Evolutionary conservation across 2,113 vertebrate genomes (phyloP).

Genomic region (Tyto alba): DNA sequence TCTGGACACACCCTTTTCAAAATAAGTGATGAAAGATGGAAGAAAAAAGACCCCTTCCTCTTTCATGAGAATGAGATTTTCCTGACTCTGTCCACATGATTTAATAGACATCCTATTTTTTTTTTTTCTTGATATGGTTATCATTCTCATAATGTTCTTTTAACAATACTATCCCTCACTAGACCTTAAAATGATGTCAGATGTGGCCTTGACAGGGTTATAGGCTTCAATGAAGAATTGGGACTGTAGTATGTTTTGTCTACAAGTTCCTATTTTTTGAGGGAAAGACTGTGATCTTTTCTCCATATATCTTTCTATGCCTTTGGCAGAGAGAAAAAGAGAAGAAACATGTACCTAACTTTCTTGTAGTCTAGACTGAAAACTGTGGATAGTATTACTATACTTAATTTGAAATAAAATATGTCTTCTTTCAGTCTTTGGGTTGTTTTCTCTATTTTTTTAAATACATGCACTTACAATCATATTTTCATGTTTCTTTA

Average conservation of each 20-base stretch:
- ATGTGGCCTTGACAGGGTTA: neutral
- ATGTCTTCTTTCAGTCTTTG: neutral
- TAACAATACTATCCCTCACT: neutral
- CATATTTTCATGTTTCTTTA: neutral
- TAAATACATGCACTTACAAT: neutral
- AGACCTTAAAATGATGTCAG: neutral
- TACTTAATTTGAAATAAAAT: neutral
- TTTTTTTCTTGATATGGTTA: neutral
- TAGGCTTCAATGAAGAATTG: neutral
- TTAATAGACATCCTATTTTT: neutral
- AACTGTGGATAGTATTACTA: neutral
- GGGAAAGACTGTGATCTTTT: neutral
- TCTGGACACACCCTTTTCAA: neutral
- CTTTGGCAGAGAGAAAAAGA: neutral
- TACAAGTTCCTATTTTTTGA: neutral
- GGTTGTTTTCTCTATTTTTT: neutral
- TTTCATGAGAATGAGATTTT: neutral
- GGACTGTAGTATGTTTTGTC: neutral
- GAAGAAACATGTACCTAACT: neutral
- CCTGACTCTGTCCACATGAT: neutral
- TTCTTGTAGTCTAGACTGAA: neutral
- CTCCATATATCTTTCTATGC: neutral
- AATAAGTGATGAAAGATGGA: neutral
- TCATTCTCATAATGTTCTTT: neutral
- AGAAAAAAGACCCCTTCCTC: neutral